phyloP scores from a whole-genome alignment of 2,888 invertebrate species.

The Polydrusus cervinus region DNA sequence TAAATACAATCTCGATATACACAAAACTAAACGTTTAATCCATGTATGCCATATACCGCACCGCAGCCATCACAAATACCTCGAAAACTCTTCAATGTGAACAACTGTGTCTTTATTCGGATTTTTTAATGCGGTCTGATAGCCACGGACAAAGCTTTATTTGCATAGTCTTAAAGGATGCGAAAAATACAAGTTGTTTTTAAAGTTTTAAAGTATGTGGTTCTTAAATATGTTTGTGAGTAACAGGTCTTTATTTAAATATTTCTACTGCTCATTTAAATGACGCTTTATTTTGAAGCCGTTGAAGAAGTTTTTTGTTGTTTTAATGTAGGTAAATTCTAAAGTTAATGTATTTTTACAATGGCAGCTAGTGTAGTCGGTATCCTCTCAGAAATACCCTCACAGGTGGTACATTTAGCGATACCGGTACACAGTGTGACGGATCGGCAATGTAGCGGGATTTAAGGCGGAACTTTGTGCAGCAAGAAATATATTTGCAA shows the following conservation, averaged over 20 bases:
- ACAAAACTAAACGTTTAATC: too few species aligned
- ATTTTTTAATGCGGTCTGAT: conserved; percentile 60
- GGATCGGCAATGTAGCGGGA: too few species aligned
- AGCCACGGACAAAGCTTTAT: conserved; percentile 58
- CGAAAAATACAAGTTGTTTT: conserved; percentile 49
- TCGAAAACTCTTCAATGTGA: conserved; percentile 58
- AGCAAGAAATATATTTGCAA: too few species aligned
- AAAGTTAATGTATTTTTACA: too few species aligned
- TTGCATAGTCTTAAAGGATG: conserved; percentile 57
- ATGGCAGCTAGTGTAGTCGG: too few species aligned
- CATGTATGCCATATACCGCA: neutral
- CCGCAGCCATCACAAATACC: neutral
- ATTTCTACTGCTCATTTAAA: conserved; percentile 13
- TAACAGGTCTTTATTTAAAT: conserved; percentile 31
- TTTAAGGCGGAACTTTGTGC: too few species aligned
- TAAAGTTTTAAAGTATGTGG: conserved; percentile 45
- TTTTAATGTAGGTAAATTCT: too few species aligned
- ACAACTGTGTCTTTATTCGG: conserved; percentile 61
- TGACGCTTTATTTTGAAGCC: neutral
- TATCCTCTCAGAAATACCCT: too few species aligned
- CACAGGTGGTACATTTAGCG: too few species aligned
- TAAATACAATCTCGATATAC: too few species aligned
- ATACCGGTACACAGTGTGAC: too few species aligned
- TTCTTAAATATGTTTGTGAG: conserved; percentile 46
- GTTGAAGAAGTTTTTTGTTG: neutral